Base-by-base conservation (phyloP, 2,797 vertebrate genomes). In the Enteromius radiatus region DNA sequence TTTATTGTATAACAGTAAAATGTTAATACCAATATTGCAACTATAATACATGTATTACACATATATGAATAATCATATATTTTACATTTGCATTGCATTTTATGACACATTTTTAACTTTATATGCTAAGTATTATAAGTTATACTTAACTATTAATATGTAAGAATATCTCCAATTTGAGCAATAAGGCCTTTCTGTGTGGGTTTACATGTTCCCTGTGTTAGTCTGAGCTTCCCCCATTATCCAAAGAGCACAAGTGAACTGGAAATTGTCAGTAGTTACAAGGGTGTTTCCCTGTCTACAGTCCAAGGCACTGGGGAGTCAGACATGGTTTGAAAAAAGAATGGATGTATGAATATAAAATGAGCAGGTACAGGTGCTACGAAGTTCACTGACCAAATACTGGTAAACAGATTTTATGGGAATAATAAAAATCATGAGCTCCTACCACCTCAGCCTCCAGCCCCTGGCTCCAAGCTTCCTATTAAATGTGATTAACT, bases 401-500 rank as follows among this genome's bases (percentile, higher is more conserved):
- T 19, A 84, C 56, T 63, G 38, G 56, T 63, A 76, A 85, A 86
- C 78, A 86, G 41, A 85, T 86, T 86, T 63, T 84, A 23, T 68
- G 43, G 28, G 64, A 86, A 87, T 84, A 74, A 87, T 31, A 67
- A 19, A 83, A 76, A 65, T 1, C 43, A 49, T 38, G 79, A 79
- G 64, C n/a, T 59, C 11, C 56, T 86, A 54, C 31, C 71, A 43
- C n/a, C 2, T 21, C 14, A 76, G 23, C 43, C 26, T 43, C 28
- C 21, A 17, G 26, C 1, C 75, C 5, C 65, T 38, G 52, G 49
- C 54, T 54, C 45, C 31, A 31, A 65, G 64, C 49, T 80, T 38
- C 68, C 88, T 81, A 89, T 91, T 91, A 90, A 89, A 88, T 89
- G 88, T 89, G 88, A 93, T 93, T 88, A 92, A 90, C 91, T 87